phyloP scores from a whole-genome alignment of 2,797 vertebrate species.

The Mormyrus proboscirostris region DNA sequence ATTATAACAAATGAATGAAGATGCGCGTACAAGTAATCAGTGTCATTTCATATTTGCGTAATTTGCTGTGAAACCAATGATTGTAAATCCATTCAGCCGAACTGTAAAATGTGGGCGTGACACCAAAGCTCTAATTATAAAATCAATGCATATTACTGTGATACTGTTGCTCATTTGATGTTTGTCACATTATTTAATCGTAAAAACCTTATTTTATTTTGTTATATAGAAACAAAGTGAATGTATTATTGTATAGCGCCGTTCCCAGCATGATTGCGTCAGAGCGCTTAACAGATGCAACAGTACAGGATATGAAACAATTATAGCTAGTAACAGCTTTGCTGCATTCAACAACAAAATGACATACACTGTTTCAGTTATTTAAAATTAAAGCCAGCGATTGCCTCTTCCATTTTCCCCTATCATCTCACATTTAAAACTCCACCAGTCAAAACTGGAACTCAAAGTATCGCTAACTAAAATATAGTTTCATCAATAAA shows the following conservation, averaged over 20 bases:
- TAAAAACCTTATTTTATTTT: neutral
- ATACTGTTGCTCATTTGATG: conserved; percentile 2
- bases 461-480: neutral
- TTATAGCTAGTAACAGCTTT: neutral
- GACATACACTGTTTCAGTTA: neutral
- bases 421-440: neutral
- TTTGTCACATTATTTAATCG: neutral
- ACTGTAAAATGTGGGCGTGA: conserved; percentile 18
- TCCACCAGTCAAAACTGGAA: neutral
- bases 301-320: conserved; percentile 6
- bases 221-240: neutral
- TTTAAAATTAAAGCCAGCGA: neutral
- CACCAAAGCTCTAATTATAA: conserved; percentile 16
- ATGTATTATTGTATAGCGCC: neutral
- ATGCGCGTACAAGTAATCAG: neutral
- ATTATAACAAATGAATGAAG: neutral
- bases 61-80: conserved; percentile 4
- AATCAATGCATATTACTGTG: conserved; percentile 11
- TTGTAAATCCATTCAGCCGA: conserved; percentile 9
- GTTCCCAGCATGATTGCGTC: conserved; percentile 2
- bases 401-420: neutral
- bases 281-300: neutral
- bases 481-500: neutral
- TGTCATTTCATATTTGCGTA: neutral
- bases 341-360: neutral